phyloP scores from a whole-genome alignment of 2,113 vertebrate genomes.

The Muntiacus muntjak region DNA sequence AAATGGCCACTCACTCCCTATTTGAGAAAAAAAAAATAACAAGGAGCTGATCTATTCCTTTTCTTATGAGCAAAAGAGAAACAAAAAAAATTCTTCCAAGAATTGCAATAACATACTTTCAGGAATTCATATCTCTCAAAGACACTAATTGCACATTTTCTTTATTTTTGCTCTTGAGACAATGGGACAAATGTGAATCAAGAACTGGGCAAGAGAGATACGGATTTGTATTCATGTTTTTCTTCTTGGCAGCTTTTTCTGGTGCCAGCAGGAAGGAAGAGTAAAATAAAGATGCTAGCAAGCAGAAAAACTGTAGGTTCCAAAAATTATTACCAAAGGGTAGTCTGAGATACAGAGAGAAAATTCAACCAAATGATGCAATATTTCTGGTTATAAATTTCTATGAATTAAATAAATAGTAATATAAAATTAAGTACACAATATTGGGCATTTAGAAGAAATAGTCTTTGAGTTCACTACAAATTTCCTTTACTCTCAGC shows the following conservation, averaged over 20 bases:
- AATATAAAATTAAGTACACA: background rate
- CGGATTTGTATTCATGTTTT: background rate
- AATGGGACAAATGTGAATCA: background rate
- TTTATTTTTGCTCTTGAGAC: background rate
- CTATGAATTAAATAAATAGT: background rate
- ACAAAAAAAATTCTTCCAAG: background rate
- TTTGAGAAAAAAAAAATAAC: background rate
- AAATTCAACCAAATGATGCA: background rate
- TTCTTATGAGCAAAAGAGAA: background rate
- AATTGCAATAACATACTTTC: background rate
- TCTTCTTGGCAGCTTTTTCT: background rate
- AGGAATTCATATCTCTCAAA: background rate
- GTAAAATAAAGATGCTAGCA: background rate
- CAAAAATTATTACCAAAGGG: background rate
- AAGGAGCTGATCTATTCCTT: background rate
- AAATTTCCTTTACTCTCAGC: background rate
- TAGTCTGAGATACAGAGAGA: background rate
- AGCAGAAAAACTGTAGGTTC: background rate
- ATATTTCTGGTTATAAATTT: background rate
- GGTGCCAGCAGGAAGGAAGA: background rate
- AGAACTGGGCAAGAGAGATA: background rate
- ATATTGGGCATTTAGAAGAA: background rate
- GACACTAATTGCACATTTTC: background rate
- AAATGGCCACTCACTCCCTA: background rate
- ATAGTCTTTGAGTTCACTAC: background rate